Evolutionary conservation across 2,797 vertebrate species (phyloP).

Genomic region (Paratrypauchen microcephalus): DNA sequence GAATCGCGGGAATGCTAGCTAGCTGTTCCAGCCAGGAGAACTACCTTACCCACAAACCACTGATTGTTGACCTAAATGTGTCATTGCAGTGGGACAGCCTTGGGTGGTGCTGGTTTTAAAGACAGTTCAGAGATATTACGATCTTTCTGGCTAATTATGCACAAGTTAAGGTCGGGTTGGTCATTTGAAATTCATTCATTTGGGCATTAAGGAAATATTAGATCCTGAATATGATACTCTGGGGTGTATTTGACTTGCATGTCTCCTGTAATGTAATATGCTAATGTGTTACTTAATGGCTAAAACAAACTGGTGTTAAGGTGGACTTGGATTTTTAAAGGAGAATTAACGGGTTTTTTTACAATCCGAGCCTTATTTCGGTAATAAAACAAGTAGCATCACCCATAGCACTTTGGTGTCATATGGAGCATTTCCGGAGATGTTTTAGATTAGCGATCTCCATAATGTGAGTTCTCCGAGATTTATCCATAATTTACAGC

Average conservation of each 20-base stretch:
- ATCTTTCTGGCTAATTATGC: constrained; percentile 7
- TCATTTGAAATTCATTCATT: constrained; percentile 2
- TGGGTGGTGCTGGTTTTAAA: constrained; percentile 1
- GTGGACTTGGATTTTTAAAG: background rate
- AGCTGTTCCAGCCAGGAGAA: background rate
- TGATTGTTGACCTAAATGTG: constrained; percentile 10
- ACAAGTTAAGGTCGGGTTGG: background rate
- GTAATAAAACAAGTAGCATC: too few relatives aligned
- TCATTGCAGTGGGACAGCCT: background rate
- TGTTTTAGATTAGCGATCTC: too few relatives aligned
- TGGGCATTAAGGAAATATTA: constrained; percentile 6
- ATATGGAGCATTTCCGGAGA: too few relatives aligned
- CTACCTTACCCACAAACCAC: background rate
- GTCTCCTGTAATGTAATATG: constrained; percentile 1
- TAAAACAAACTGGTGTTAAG: background rate
- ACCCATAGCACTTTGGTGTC: too few relatives aligned
- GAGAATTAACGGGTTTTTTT: too few relatives aligned
- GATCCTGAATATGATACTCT: background rate
- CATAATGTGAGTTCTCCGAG: too few relatives aligned
- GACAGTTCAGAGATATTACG: background rate
- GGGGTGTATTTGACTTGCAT: constrained; percentile 15
- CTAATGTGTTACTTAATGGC: background rate
- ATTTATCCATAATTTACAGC: too few relatives aligned
- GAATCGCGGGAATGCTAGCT: background rate
- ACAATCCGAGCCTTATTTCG: too few relatives aligned